These are phyloP conservation scores for Pocota personata DNA, from an alignment of 2,888 invertebrate species.

Conservation along the genomic window DNA sequence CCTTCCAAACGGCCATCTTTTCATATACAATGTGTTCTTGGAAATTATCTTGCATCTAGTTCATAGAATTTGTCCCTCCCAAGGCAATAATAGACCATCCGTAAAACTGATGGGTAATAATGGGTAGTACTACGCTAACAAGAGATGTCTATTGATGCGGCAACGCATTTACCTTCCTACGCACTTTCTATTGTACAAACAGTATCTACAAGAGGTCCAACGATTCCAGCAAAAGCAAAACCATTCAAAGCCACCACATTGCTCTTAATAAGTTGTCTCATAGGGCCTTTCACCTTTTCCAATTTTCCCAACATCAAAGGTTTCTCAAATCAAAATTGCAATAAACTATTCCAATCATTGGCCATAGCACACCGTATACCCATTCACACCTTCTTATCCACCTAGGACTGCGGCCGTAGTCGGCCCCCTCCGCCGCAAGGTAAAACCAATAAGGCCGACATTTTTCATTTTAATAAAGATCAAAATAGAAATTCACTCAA, in stretches of 20 bases:
- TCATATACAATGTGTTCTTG: too few relatives aligned
- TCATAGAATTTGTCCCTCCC: too few relatives aligned
- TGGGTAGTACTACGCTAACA: too few relatives aligned
- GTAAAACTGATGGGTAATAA: too few relatives aligned
- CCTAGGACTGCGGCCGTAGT: not conserved
- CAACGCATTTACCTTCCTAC: too few relatives aligned
- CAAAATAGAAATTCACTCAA: conserved; percentile 60
- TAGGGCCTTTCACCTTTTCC: not conserved
- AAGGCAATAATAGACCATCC: too few relatives aligned
- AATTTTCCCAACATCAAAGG: conserved; percentile 5
- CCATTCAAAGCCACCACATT: not conserved
- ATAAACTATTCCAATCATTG: not conserved
- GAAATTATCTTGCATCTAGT: too few relatives aligned
- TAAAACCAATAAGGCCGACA: conserved; percentile 37
- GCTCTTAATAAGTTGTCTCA: not conserved
- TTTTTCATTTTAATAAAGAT: conserved; percentile 63
- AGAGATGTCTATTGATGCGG: too few relatives aligned
- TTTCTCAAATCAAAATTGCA: not conserved
- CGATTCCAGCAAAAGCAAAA: too few relatives aligned
- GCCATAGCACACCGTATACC: conserved; percentile 27
- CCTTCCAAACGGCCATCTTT: too few relatives aligned
- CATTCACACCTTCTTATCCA: conserved; percentile 58
- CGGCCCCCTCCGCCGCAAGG: not conserved
- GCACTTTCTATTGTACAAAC: too few relatives aligned
- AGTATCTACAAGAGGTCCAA: too few relatives aligned